Percentiles rank a stretch among this genome's conserved stretches.
Conservation (phyloP, 2,888 invertebrate species). For the Microctonus hyperodae region DNA sequence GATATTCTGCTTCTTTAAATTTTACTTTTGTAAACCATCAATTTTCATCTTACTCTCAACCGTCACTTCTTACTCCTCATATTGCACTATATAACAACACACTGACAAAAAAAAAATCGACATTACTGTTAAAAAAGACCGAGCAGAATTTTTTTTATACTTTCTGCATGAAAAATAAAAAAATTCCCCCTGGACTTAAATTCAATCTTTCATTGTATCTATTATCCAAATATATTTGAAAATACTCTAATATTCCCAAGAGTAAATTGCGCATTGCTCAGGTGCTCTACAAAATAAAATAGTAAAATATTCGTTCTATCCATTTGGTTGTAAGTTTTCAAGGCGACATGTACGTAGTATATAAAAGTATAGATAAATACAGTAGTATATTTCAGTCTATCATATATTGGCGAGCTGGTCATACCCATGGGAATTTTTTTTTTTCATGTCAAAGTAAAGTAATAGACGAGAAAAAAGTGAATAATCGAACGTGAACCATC, state of each 20-base stretch:
- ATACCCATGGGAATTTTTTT: background rate
- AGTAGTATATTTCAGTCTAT: background rate
- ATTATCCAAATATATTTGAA: background rate
- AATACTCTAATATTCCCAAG: background rate
- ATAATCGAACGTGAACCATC: constrained; percentile 31
- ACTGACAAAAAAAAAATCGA: no score
- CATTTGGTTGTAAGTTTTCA: background rate
- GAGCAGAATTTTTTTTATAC: background rate
- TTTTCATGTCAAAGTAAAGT: background rate
- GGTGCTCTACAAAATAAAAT: background rate
- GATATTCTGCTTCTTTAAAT: background rate
- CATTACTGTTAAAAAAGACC: background rate
- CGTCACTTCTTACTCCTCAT: background rate
- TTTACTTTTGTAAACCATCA: background rate
- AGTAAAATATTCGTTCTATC: background rate
- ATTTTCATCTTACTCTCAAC: background rate
- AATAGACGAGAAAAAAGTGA: constrained; percentile 18
- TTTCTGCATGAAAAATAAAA: background rate
- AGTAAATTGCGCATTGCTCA: background rate
- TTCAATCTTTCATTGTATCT: no score
- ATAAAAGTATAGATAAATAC: background rate
- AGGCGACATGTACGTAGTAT: background rate
- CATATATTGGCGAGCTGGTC: background rate
- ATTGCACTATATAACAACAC: no score
- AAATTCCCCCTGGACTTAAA: background rate